phyloP scores from a whole-genome alignment of 2,113 vertebrate genomes.

The Sebastes schlegelii region DNA sequence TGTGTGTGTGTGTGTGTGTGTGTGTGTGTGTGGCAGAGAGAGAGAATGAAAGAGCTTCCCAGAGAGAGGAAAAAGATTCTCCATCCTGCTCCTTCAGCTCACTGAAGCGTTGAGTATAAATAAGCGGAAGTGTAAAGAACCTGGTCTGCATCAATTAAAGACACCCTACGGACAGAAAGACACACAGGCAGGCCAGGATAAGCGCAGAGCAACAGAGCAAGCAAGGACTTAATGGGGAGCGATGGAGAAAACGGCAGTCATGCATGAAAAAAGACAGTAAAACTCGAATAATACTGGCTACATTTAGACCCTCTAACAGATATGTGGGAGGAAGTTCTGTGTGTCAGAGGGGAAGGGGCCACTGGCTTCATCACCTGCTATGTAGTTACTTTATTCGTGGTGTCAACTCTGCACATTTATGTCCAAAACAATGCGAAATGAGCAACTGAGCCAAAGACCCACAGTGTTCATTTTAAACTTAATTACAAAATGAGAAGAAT shows the following conservation, averaged over 20 bases:
- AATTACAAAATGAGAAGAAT: constrained; percentile 24
- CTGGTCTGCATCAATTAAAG: constrained; percentile 69
- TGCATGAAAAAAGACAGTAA: constrained; percentile 55
- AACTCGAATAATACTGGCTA: constrained; percentile 20
- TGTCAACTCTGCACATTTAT: background rate
- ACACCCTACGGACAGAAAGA: constrained; percentile 44
- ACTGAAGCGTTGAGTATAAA: constrained; percentile 58
- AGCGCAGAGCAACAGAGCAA: constrained; percentile 61
- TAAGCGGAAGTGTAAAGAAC: constrained; percentile 61
- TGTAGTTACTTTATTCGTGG: background rate
- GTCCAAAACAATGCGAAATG: constrained; percentile 20
- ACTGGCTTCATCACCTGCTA: constrained; percentile 17
- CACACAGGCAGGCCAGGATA: constrained; percentile 34
- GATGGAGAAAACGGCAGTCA: constrained; percentile 43
- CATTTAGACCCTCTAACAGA: constrained; percentile 13
- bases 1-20: constrained; percentile 13
- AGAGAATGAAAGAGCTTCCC: background rate
- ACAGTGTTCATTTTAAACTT: background rate
- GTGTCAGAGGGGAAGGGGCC: background rate
- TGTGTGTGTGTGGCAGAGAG: background rate
- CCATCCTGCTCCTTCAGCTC: constrained; percentile 48
- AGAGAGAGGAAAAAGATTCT: constrained; percentile 34
- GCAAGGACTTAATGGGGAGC: constrained; percentile 53
- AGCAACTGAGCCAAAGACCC: background rate
- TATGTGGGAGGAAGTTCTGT: background rate